A percentile compares a stretch with the other conserved stretches of the same genome.
Conservation (phyloP, 2,888 invertebrate genomes). For the Ormyrus labotus region DNA sequence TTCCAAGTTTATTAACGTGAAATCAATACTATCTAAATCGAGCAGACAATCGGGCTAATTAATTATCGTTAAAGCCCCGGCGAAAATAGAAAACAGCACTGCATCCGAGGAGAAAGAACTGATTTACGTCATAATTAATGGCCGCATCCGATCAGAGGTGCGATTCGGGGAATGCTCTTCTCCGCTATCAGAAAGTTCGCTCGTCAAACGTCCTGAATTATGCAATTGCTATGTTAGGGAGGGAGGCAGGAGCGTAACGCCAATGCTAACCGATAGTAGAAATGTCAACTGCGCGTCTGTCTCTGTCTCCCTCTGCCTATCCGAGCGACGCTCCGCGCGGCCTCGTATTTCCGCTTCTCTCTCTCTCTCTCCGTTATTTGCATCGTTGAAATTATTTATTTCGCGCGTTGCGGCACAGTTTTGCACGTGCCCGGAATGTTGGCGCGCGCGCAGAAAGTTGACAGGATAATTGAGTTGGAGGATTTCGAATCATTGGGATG, state of each 20-base stretch:
- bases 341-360: neutral
- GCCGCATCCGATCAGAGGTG: neutral
- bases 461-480: conserved; percentile 34
- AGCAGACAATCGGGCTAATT: too few relatives aligned
- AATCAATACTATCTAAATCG: too few relatives aligned
- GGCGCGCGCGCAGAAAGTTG: conserved; percentile 4
- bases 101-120: neutral
- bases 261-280: conserved; percentile 11
- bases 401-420: conserved; percentile 12
- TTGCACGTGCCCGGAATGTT: conserved; percentile 23
- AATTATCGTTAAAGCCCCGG: too few relatives aligned
- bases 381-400: conserved; percentile 50
- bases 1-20: too few relatives aligned
- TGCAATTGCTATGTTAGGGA: conserved; percentile 19
- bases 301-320: neutral
- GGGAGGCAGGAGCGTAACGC: neutral
- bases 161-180: neutral
- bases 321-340: too few relatives aligned
- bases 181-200: conserved; percentile 25
- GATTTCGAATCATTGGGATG: conserved; percentile 34
- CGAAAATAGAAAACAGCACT: neutral
- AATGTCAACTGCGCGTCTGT: conserved; percentile 11
- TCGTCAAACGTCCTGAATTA: conserved; percentile 41
- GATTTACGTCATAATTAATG: conserved; percentile 25
- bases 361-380: conserved; percentile 24